These are phyloP conservation scores for Lepetodrilus schrolli DNA, from an alignment of 2,888 invertebrate genomes.

Conservation along the genomic window DNA sequence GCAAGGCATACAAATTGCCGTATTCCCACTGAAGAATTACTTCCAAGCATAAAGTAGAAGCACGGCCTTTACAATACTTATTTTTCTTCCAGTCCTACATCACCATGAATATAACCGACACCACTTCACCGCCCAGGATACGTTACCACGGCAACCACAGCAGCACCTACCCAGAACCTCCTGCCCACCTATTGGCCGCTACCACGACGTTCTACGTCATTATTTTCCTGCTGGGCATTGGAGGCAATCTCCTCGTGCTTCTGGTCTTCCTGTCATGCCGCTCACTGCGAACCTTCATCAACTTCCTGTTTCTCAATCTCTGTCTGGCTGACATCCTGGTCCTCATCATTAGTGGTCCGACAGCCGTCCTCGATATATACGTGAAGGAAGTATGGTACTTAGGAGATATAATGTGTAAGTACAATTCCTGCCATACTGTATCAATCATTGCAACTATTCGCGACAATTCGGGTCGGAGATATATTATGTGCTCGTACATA, in stretches of 20 bases:
- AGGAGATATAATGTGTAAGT: constrained; percentile 94
- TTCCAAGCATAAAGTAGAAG: no score
- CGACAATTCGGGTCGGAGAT: no score
- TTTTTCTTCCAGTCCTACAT: no score
- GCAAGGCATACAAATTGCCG: no score
- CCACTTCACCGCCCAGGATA: neutral
- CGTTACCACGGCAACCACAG: neutral
- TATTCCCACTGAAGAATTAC: no score
- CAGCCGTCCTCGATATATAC: constrained; percentile 93
- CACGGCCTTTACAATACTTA: no score
- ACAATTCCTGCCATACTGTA: no score
- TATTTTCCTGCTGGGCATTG: constrained; percentile 90
- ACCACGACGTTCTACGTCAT: constrained; percentile 91
- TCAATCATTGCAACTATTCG: no score
- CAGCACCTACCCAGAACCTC: constrained; percentile 14
- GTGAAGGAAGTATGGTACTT: constrained; percentile 93
- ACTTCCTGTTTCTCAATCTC: constrained; percentile 93
- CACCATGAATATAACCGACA: neutral
- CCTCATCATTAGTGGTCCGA: constrained; percentile 91
- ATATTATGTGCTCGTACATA: no score
- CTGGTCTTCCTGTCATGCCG: constrained; percentile 89
- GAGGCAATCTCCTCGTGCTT: constrained; percentile 94
- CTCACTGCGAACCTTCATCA: constrained; percentile 89
- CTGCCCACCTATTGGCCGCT: constrained; percentile 86
- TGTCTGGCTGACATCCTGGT: constrained; percentile 94